Base-by-base conservation (phyloP, 1,140 invertebrate species). In the Homarus americanus region DNA sequence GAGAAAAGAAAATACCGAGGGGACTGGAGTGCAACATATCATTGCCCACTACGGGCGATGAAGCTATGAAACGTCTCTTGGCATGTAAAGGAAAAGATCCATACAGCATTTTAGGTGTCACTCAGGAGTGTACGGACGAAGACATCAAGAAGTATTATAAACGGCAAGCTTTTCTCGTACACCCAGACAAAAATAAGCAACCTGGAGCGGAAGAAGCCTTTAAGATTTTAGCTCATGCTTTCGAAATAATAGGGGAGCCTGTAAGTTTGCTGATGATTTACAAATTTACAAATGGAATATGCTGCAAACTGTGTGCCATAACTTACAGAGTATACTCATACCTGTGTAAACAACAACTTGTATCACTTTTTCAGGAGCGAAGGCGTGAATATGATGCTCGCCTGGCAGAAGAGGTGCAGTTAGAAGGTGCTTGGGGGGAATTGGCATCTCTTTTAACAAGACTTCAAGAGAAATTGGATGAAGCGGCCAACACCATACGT, bases 71-170 rank as follows among this genome's bases (percentile, higher is more conserved):
- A 94, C 95, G 98, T 93, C 95, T 99, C 87, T 94, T 98, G 5
- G 97, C 97, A 76, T 98, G 97, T 94, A 98, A 98, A 95, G 98
- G 97, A 93, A 98, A 98, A 95, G 98, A 99, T 95, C 98, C 98
- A 28, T 99, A 99, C 94, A 98, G 97, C 95, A 98, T 98, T 95
- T 94, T 98, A 88, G 98, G 97, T 69, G 97, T 99, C 3, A 96
- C 97, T 72, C 96, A 96, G 75, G 96, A 97, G 75, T 98, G 97
- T 93, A 96, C 97, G 32, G 98, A 99, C 93, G 98, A 99, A 93
- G 98, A 98, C 93, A 98, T 99, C 93, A 98, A 98, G 93, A 91
- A 91, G 69, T 91, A 91, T 38, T 91, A 91, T 72, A 85, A 85
- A 82, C 73, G 89, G 5, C 98, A 99, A 94, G 98, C 98, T 4